A percentile compares a stretch with the other conserved stretches of the same genome.
Conservation (phyloP, 2,113 vertebrate genomes). For the Toxostoma redivivum region DNA sequence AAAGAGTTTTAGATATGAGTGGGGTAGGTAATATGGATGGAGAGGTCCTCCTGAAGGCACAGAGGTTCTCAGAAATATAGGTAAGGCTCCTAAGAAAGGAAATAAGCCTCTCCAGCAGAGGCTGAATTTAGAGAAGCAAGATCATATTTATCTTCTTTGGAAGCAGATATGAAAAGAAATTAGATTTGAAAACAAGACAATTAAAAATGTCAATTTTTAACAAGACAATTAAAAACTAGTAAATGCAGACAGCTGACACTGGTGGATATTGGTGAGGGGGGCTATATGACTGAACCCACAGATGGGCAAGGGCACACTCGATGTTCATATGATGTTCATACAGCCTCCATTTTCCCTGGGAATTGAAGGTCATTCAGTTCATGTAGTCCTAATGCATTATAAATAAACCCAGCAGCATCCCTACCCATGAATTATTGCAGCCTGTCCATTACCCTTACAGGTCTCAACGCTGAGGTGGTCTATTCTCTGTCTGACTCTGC, state of each 20-base stretch:
- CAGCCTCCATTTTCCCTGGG: not conserved
- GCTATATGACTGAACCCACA: not conserved
- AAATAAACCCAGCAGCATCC: not conserved
- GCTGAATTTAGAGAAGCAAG: not conserved
- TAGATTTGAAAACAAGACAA: not conserved
- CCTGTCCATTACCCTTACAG: slow-evolving; percentile 62
- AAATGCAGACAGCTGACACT: not conserved
- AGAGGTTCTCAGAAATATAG: not conserved
- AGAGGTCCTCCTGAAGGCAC: not conserved
- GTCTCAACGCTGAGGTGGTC: slow-evolving; percentile 87
- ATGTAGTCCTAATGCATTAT: not conserved
- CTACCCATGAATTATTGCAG: not conserved
- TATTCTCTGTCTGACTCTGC: slow-evolving; percentile 85
- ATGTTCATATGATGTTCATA: not conserved
- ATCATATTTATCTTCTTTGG: not conserved
- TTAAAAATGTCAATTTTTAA: not conserved
- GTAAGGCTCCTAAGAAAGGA: not conserved
- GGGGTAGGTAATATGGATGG: not conserved
- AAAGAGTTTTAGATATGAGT: not conserved
- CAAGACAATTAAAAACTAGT: not conserved
- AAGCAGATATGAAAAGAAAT: not conserved
- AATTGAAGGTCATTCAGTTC: not conserved
- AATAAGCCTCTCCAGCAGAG: not conserved
- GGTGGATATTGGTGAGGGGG: not conserved
- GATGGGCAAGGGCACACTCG: not conserved